phyloP scores from a whole-genome alignment of 2,797 vertebrate species.

The Tolypeutes matacus region DNA sequence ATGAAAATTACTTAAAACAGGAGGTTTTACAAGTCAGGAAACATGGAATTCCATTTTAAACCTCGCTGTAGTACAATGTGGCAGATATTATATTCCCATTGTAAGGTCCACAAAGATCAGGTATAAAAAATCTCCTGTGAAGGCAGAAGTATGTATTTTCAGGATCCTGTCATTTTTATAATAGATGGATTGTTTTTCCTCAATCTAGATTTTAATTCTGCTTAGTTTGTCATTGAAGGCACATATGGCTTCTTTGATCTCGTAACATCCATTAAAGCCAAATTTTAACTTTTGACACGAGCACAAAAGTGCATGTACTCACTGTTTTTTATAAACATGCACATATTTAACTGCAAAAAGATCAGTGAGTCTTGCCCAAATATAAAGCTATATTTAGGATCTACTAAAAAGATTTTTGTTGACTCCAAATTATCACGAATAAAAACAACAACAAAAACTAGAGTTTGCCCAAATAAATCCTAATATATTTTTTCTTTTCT shows the following conservation, averaged over 20 bases:
- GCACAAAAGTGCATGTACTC: neutral
- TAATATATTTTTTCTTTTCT: neutral
- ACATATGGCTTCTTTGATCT: neutral
- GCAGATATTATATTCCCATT: neutral
- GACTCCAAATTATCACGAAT: neutral
- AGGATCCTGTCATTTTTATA: neutral
- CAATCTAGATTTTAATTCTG: neutral
- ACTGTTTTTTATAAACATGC: neutral
- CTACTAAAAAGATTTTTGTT: neutral
- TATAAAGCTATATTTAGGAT: neutral
- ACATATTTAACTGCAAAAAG: neutral
- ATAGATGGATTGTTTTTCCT: neutral
- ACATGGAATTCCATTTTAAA: constrained; percentile 1
- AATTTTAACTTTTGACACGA: neutral
- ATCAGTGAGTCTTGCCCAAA: neutral
- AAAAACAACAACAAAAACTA: neutral
- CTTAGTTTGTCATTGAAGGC: neutral
- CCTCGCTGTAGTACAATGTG: neutral
- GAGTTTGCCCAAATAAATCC: neutral
- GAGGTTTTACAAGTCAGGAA: neutral
- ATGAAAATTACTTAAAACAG: constrained; percentile 8
- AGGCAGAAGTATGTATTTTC: neutral
- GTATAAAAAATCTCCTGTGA: neutral
- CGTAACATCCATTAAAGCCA: neutral
- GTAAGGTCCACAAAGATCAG: constrained; percentile 22